Base-by-base conservation (phyloP, 2,113 vertebrate genomes). In the Micronycteris hirsuta region DNA sequence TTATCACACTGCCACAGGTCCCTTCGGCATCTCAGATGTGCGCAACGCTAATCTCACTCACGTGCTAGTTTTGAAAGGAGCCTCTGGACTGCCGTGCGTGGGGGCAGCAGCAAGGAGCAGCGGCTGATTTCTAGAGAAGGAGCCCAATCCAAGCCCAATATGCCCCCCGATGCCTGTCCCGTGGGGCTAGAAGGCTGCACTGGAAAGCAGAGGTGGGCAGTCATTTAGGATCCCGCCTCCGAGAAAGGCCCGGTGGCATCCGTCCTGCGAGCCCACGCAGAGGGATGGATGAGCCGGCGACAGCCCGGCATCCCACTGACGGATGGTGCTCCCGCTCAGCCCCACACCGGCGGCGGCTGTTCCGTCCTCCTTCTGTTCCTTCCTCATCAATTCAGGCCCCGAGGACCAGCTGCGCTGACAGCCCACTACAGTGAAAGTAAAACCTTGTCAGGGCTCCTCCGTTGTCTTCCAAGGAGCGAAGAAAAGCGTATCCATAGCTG, bases 341-440 rank as follows among this genome's bases (percentile, higher is more conserved):
- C 95, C 92, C 82, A 41, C 41, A 73, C 92, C 49, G 63, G 89
- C 67, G 95, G 95, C 92, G 83, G 84, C 41, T 41, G 49, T 95
- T 95, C 92, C 67, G 3, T 90, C 95, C 70, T 83, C 95, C 97
- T 95, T 86, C 89, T 49, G 56, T 94, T 45, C 89, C 68, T 38
- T 74, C 84, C 96, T 96, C 95, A 92, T 95, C 94, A 95, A 97
- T 93, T 94, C 95, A 56, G 92, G 63, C 92, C 28, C 84, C 95
- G 97, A 97, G 94, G 67, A 96, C 95, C 94, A 84, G 70, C 94
- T 13, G 1, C 61, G 65, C 84, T 92, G 95, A 97, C 97, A 95
- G 96, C 84, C 88, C 80, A 89, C 96, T 88, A 81, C 96, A 89
- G 61, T 92, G 96, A 90, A 97, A 97, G 96, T 97, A 96, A 94